phyloP scores from a whole-genome alignment of 2,888 invertebrate species.

The Pachycephus smyrnensis region DNA sequence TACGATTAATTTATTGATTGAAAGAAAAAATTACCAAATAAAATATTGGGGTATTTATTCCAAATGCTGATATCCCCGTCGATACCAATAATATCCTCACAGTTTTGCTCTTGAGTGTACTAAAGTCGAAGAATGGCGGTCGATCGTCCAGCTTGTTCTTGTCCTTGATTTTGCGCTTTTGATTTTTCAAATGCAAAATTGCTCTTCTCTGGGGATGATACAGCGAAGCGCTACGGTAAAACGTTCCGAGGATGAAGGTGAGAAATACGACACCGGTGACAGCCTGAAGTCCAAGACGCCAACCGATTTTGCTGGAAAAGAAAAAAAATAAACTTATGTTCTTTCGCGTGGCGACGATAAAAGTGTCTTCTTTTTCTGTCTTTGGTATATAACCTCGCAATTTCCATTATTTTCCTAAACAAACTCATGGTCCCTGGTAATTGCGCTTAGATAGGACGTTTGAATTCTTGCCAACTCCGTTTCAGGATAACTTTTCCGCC shows the following conservation, averaged over 20 bases:
- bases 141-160: slow-evolving; percentile 82
- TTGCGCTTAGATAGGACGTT: not conserved
- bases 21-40: slow-evolving; percentile 72
- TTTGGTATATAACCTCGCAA: no score
- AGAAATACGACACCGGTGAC: slow-evolving; percentile 86
- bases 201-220: slow-evolving; percentile 90
- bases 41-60: slow-evolving; percentile 88
- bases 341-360: not conserved
- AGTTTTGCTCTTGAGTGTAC: slow-evolving; percentile 85
- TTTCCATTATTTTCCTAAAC: no score
- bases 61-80: slow-evolving; percentile 84
- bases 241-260: slow-evolving; percentile 87
- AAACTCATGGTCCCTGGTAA: no score
- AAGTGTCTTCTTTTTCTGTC: no score
- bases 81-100: slow-evolving; percentile 85
- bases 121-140: slow-evolving; percentile 88
- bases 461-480: not conserved
- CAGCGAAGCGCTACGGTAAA: slow-evolving; percentile 88
- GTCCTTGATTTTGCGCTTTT: slow-evolving; percentile 86
- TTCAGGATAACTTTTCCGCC: not conserved
- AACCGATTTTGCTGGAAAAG: slow-evolving; percentile 78
- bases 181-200: slow-evolving; percentile 89
- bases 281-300: slow-evolving; percentile 86
- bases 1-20: no score
- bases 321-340: not conserved